Evolutionary conservation across 2,888 invertebrate species (phyloP).

Genomic region (Netelia inedita): DNA sequence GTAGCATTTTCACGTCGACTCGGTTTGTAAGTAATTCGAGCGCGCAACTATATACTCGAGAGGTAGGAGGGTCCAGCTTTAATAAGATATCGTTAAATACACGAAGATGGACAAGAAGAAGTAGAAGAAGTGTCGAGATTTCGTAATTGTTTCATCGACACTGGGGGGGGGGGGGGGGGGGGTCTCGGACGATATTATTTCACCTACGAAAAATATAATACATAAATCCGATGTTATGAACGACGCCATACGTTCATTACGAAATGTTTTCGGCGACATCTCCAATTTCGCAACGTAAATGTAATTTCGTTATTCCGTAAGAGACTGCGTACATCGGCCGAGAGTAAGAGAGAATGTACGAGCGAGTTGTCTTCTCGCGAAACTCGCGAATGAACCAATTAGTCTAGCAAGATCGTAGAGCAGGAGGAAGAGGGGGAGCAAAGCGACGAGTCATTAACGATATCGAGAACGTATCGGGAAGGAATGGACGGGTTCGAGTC

Average conservation of each 20-base stretch:
- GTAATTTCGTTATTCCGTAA: slow-evolving; percentile 1
- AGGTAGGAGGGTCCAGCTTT: too few relatives aligned
- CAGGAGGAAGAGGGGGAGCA: slow-evolving; percentile 18
- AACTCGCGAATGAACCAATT: slow-evolving; percentile 35
- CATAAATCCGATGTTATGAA: too few relatives aligned
- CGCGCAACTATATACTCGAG: not conserved
- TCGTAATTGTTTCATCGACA: too few relatives aligned
- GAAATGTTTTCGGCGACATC: too few relatives aligned
- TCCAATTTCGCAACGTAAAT: too few relatives aligned
- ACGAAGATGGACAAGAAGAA: too few relatives aligned
- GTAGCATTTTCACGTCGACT: slow-evolving; percentile 49
- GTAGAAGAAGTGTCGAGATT: too few relatives aligned
- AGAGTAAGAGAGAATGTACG: not conserved
- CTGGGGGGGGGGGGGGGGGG: too few relatives aligned
- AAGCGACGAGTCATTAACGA: slow-evolving; percentile 32
- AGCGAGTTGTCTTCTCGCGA: not conserved
- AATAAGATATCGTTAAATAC: too few relatives aligned
- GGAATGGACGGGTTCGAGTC: not conserved
- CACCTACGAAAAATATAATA: too few relatives aligned
- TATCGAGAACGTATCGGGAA: slow-evolving; percentile 14
- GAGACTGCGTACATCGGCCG: not conserved
- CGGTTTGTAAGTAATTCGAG: slow-evolving; percentile 2
- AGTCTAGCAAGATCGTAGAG: slow-evolving; percentile 11
- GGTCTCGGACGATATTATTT: too few relatives aligned
- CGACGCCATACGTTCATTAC: too few relatives aligned